A percentile compares a stretch with the other conserved stretches of the same genome.
Conservation (phyloP, 2,888 invertebrate genomes). For the Morpho achilles region DNA sequence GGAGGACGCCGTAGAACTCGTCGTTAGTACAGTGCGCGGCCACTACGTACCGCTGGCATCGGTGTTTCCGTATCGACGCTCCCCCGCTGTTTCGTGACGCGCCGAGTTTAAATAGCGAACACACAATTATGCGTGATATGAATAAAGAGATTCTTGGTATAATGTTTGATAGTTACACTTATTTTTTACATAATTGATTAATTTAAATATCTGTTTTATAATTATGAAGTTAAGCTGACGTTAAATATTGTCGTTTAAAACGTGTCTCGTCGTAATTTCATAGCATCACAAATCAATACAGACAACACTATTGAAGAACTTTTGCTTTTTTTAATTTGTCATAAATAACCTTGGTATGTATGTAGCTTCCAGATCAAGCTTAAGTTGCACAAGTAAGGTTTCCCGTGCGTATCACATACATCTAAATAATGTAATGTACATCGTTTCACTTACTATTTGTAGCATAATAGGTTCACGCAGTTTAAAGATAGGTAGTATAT, state of each 20-base stretch:
- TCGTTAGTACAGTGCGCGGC: conserved; percentile 74
- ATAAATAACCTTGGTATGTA: too few relatives aligned
- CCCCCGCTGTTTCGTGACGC: conserved; percentile 26
- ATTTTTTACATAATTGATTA: too few relatives aligned
- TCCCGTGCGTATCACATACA: conserved; percentile 7
- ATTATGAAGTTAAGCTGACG: too few relatives aligned
- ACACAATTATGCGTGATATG: conserved; percentile 1
- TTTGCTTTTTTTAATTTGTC: neutral
- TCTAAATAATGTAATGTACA: conserved; percentile 4
- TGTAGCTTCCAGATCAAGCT: conserved; percentile 1
- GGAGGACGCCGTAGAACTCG: conserved; percentile 78
- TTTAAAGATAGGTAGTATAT: too few relatives aligned
- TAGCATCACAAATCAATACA: neutral
- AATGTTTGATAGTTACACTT: too few relatives aligned
- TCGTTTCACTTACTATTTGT: conserved; percentile 3
- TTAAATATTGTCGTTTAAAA: neutral
- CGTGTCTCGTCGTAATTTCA: conserved; percentile 3
- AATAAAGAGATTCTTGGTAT: neutral
- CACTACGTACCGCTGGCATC: conserved; percentile 53
- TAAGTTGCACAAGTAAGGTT: conserved; percentile 13
- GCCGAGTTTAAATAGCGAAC: conserved; percentile 29
- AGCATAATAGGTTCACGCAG: neutral
- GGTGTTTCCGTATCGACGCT: conserved; percentile 70
- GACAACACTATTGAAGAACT: neutral
- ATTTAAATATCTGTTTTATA: too few relatives aligned